Conservation (phyloP, 2,113 vertebrate genomes). For the Prunella fulvescens region DNA sequence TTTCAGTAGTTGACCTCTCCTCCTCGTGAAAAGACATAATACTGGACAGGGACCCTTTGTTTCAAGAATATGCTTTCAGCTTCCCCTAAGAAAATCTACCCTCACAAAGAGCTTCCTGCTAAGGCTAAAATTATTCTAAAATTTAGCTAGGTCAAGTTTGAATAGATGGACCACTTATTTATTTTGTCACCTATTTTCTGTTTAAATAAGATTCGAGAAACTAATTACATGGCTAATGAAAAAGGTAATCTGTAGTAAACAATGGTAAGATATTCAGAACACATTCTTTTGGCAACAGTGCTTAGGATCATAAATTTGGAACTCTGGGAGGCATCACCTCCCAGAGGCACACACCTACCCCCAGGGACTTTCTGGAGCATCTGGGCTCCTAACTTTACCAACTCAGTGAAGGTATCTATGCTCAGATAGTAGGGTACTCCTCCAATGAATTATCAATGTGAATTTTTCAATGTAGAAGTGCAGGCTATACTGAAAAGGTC, state of each 20-base stretch:
- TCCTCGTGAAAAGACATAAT: not conserved
- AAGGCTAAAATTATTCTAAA: not conserved
- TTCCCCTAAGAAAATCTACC: not conserved
- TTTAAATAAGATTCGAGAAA: not conserved
- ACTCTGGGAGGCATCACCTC: not conserved
- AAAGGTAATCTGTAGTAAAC: not conserved
- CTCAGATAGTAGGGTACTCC: not conserved
- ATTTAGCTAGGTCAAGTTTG: not conserved
- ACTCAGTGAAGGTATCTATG: not conserved
- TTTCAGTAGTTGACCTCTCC: slow-evolving; percentile 26
- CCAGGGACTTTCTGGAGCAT: not conserved
- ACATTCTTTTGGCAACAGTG: not conserved
- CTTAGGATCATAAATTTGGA: not conserved
- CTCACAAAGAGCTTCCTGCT: not conserved
- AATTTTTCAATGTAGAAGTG: not conserved
- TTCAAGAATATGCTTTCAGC: not conserved
- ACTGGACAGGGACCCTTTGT: not conserved
- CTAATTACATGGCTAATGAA: not conserved
- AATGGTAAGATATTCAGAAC: not conserved
- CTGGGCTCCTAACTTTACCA: not conserved
- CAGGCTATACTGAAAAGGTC: not conserved
- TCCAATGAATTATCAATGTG: not conserved
- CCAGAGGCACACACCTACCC: not conserved
- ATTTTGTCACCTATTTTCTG: not conserved
- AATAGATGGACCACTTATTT: not conserved